Evolutionary conservation across 2,888 invertebrate species (phyloP).

Genomic region (Noctua comes): DNA sequence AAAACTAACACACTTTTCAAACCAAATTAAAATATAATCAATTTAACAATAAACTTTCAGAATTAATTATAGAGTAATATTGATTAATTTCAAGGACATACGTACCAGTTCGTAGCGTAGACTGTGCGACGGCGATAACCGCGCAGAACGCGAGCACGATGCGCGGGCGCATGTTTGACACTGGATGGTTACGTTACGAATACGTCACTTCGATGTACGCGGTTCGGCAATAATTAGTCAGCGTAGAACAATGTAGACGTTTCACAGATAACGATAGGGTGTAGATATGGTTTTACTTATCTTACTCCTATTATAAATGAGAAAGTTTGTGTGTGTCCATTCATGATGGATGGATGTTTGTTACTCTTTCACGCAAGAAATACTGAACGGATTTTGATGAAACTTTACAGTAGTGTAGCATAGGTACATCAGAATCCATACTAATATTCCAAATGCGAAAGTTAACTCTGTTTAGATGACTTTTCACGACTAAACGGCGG

Average conservation of each 20-base stretch:
- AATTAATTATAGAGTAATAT: neutral
- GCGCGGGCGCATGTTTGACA: slow-evolving; percentile 72
- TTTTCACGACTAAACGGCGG: no score
- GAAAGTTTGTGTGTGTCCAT: neutral
- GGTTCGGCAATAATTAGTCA: neutral
- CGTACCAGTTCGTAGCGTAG: slow-evolving; percentile 63
- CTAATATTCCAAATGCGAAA: no score
- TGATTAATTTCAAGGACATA: neutral
- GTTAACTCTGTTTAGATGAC: no score
- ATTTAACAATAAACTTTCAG: neutral
- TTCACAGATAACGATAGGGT: neutral
- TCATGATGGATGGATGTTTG: neutral
- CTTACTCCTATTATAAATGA: neutral
- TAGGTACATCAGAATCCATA: no score
- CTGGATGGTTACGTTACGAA: slow-evolving; percentile 44
- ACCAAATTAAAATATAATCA: neutral
- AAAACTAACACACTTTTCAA: neutral
- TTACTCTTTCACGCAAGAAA: neutral
- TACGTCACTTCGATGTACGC: slow-evolving; percentile 24
- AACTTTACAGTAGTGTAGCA: neutral
- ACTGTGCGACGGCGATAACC: slow-evolving; percentile 52
- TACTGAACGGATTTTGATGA: neutral
- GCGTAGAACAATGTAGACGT: neutral
- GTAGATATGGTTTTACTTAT: neutral
- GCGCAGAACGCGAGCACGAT: slow-evolving; percentile 60